A percentile compares a stretch with the other conserved stretches of the same genome.
Evolutionary conservation across 2,797 vertebrate genomes (phyloP).

Genomic region (Epinephelus coioides): DNA sequence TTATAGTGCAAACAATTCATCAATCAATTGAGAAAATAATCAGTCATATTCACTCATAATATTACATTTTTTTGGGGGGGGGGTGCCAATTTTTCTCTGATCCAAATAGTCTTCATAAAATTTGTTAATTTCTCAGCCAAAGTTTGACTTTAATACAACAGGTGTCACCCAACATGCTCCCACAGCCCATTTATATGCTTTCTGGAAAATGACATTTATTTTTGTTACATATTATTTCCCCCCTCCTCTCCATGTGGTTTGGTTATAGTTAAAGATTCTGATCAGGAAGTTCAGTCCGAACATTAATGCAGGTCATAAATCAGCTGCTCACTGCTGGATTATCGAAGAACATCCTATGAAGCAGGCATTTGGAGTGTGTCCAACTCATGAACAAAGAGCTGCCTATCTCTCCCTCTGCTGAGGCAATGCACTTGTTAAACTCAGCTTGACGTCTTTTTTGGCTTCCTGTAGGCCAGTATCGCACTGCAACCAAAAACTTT

Average conservation of each 20-base stretch:
- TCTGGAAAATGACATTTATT: slow-evolving; percentile 20
- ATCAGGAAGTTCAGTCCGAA: slow-evolving; percentile 79
- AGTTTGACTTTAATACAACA: slow-evolving; percentile 16
- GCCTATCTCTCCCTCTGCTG: slow-evolving; percentile 63
- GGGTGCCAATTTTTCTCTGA: too few relatives aligned
- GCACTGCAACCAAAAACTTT: slow-evolving; percentile 67
- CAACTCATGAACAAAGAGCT: slow-evolving; percentile 77
- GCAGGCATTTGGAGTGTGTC: slow-evolving; percentile 73
- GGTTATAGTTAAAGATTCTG: slow-evolving; percentile 61
- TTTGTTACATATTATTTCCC: slow-evolving; percentile 39
- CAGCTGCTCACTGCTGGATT: slow-evolving; percentile 80
- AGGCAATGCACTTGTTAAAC: slow-evolving; percentile 72
- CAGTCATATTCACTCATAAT: too few relatives aligned
- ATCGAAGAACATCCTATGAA: slow-evolving; percentile 77
- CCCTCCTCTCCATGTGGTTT: slow-evolving; percentile 28
- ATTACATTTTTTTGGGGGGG: too few relatives aligned
- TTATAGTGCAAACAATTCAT: too few relatives aligned
- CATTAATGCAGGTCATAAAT: slow-evolving; percentile 83
- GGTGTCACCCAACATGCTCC: slow-evolving; percentile 15
- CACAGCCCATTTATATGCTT: slow-evolving; percentile 8
- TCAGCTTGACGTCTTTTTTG: slow-evolving; percentile 66
- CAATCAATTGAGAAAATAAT: too few relatives aligned
- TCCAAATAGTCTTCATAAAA: too few relatives aligned
- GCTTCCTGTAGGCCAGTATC: slow-evolving; percentile 56
- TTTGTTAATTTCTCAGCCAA: too few relatives aligned